phyloP scores from a whole-genome alignment of 2,113 vertebrate genomes.

The Porphyrio hochstetteri region DNA sequence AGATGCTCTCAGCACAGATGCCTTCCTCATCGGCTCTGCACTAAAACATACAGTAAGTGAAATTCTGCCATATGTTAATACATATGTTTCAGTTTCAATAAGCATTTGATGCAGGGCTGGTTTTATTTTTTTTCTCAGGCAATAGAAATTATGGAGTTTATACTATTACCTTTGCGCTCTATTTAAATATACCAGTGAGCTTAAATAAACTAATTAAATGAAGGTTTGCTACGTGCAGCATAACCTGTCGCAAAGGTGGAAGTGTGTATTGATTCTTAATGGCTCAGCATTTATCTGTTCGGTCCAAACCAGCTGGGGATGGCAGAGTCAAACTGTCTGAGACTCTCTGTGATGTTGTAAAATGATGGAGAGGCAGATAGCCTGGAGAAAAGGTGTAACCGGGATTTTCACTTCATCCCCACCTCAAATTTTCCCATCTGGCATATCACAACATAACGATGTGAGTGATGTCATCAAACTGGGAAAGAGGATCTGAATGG shows the following conservation, averaged over 20 bases:
- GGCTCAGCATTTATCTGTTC: constrained; percentile 29
- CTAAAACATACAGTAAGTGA: constrained; percentile 77
- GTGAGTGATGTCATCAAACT: constrained; percentile 64
- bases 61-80: constrained; percentile 80
- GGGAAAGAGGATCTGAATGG: constrained; percentile 36
- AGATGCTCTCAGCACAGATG: constrained; percentile 71
- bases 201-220: constrained; percentile 66
- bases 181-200: constrained; percentile 55
- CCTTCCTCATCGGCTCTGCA: constrained; percentile 72
- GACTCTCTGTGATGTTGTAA: constrained; percentile 60
- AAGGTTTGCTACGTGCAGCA: constrained; percentile 24
- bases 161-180: constrained; percentile 37
- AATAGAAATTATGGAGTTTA: constrained; percentile 49
- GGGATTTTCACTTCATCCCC: constrained; percentile 62
- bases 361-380: constrained; percentile 60
- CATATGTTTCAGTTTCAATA: constrained; percentile 81
- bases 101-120: constrained; percentile 69
- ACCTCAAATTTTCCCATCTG: constrained; percentile 71
- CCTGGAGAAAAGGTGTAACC: constrained; percentile 50
- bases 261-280: constrained; percentile 4
- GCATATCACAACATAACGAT: constrained; percentile 65
- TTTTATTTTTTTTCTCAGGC: constrained; percentile 47
- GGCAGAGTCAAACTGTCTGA: constrained; percentile 53
- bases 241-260: constrained; percentile 39
- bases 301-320: constrained; percentile 35